Conservation (phyloP, 2,113 vertebrate species). For the Dasyprocta punctata region DNA sequence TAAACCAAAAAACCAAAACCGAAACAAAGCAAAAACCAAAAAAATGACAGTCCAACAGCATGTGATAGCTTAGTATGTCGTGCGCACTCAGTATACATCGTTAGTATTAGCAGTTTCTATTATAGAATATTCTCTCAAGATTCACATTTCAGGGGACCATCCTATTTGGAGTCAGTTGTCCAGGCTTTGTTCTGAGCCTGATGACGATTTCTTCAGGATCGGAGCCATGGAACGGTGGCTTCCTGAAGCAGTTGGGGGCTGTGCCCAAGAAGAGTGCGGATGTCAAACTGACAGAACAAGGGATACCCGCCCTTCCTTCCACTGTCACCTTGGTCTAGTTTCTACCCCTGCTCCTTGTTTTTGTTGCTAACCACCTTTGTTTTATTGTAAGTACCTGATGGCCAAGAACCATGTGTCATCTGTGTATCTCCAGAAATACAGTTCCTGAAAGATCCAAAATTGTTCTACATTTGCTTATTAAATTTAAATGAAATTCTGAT, state of each 20-base stretch:
- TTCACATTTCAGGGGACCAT: neutral
- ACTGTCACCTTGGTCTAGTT: neutral
- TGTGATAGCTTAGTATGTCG: neutral
- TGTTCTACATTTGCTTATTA: neutral
- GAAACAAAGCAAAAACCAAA: no score
- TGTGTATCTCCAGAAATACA: neutral
- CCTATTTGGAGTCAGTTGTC: neutral
- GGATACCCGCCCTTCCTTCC: no score
- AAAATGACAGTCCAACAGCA: neutral
- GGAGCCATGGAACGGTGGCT: neutral
- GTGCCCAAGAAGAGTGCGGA: neutral
- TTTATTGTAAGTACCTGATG: neutral
- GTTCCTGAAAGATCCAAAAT: neutral
- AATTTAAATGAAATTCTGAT: conserved; percentile 13
- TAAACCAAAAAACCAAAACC: no score
- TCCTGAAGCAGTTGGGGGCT: neutral
- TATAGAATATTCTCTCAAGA: neutral
- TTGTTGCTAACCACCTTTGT: neutral
- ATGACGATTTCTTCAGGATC: neutral
- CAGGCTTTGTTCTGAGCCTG: neutral
- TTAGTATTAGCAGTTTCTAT: neutral
- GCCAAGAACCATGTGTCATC: neutral
- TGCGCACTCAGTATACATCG: neutral
- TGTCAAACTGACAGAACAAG: neutral
- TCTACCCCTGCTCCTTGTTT: neutral